These are phyloP conservation scores for Pseudomyrmex gracilis DNA, from an alignment of 1,140 invertebrate species.

Conservation along the genomic window DNA sequence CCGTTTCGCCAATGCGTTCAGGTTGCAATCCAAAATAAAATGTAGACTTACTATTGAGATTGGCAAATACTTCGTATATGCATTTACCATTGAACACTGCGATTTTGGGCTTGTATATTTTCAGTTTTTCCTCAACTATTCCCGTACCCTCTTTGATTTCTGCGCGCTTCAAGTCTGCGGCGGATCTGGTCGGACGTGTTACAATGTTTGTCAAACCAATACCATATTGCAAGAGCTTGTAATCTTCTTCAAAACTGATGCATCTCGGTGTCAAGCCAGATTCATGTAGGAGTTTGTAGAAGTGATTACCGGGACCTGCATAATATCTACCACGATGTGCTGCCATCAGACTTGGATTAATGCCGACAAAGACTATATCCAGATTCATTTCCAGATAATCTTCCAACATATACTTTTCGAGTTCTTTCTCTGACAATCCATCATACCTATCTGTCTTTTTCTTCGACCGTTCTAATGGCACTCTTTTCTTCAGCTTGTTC, in stretches of 20 bases:
- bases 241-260: constrained; percentile 80
- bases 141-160: constrained; percentile 81
- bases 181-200: constrained; percentile 81
- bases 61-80: constrained; percentile 82
- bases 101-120: constrained; percentile 80
- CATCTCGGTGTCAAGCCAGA: constrained; percentile 77
- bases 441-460: constrained; percentile 79
- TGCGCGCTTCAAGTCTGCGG: constrained; percentile 78
- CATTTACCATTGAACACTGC: constrained; percentile 84
- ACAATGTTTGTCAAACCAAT: constrained; percentile 84
- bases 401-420: constrained; percentile 78
- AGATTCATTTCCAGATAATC: constrained; percentile 80
- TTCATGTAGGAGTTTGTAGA: constrained; percentile 82
- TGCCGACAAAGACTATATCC: constrained; percentile 82
- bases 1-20: constrained; percentile 76
- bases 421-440: constrained; percentile 81
- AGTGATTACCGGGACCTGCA: constrained; percentile 84
- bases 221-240: constrained; percentile 76
- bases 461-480: constrained; percentile 49
- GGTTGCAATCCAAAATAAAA: constrained; percentile 82
- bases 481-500: constrained; percentile 74
- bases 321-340: constrained; percentile 83
- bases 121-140: constrained; percentile 78
- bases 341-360: constrained; percentile 83
- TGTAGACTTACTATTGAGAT: constrained; percentile 68